Conservation (phyloP, 2,797 vertebrate species). For the Enteromius viviparus region DNA sequence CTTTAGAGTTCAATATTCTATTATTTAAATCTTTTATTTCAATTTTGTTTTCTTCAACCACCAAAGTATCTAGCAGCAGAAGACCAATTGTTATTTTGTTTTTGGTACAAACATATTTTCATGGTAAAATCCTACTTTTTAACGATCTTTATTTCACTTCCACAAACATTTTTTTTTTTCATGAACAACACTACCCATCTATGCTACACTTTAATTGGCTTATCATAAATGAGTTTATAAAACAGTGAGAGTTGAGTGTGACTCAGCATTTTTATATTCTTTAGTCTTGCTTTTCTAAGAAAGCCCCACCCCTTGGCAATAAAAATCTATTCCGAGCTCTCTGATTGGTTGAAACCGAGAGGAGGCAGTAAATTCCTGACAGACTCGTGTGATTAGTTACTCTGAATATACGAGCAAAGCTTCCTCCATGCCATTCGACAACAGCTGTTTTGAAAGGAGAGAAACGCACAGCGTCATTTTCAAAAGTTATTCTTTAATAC, state of each 20-base stretch:
- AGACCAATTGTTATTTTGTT: neutral
- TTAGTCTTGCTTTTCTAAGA: too few relatives aligned
- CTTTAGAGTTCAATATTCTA: neutral
- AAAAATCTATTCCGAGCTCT: neutral
- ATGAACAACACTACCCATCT: neutral
- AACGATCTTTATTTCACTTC: neutral
- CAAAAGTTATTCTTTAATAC: slow-evolving; percentile 66
- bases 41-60: neutral
- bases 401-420: neutral
- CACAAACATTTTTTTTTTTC: neutral
- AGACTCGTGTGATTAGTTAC: neutral
- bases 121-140: neutral
- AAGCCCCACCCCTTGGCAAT: slow-evolving; percentile 10
- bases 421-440: neutral
- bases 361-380: slow-evolving; percentile 28
- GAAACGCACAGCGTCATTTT: slow-evolving; percentile 27
- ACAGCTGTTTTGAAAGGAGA: neutral
- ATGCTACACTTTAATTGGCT: neutral
- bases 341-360: slow-evolving; percentile 48
- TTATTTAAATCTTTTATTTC: too few relatives aligned
- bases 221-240: neutral
- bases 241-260: neutral
- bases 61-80: neutral
- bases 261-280: slow-evolving; percentile 33
- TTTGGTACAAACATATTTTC: neutral